phyloP scores from a whole-genome alignment of 2,797 vertebrate genomes.

The Rhodeus uyekii region DNA sequence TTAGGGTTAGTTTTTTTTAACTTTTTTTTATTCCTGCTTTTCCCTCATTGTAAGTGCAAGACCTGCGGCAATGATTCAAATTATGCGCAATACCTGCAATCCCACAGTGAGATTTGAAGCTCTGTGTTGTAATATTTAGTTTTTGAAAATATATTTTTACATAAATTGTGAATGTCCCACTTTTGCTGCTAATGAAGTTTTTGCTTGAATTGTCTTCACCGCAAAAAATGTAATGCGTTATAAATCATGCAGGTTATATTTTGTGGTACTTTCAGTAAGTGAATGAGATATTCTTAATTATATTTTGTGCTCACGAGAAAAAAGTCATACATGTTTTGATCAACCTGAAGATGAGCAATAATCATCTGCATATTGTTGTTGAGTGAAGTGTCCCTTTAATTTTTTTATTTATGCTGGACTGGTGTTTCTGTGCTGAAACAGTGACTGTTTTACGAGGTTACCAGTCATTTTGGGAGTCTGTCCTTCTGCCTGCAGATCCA shows the following conservation, averaged over 20 bases:
- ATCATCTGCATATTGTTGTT: too few species aligned
- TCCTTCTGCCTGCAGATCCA: conserved; percentile 19
- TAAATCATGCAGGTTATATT: neutral
- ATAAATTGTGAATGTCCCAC: too few species aligned
- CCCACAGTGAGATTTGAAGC: too few species aligned
- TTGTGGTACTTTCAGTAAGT: neutral
- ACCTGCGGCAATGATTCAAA: too few species aligned
- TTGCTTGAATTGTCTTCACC: neutral
- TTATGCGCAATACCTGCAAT: too few species aligned
- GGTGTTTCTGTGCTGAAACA: neutral
- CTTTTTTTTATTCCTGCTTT: too few species aligned
- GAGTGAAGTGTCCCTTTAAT: neutral
- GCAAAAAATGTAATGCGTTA: neutral
- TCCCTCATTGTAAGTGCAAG: too few species aligned
- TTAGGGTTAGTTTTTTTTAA: too few species aligned
- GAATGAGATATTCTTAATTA: neutral
- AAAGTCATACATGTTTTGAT: neutral
- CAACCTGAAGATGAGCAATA: too few species aligned
- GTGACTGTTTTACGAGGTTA: neutral
- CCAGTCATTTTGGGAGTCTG: neutral
- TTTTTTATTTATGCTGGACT: neutral
- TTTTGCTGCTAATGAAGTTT: too few species aligned
- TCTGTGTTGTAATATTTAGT: too few species aligned
- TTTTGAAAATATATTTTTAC: too few species aligned
- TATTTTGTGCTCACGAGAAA: neutral